Evolutionary conservation across 2,113 vertebrate species (phyloP), one percentile per base, ranked within the genome.

Genomic region (Erinaceus europaeus): DNA sequence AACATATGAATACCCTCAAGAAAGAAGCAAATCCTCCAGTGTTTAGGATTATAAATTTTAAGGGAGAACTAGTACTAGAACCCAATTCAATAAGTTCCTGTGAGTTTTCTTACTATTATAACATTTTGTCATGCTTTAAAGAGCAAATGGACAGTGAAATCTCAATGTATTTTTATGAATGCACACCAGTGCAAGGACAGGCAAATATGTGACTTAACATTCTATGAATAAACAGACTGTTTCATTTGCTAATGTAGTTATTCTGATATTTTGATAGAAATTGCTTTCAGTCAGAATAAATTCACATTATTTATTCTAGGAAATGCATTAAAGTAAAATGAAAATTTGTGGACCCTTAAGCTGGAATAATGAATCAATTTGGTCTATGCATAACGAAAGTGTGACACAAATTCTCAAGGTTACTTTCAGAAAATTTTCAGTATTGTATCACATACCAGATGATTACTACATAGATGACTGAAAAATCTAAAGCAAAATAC

Each of bases 341-440:
- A 89, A 91, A 93, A 94, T 90, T 65, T 90, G 82, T 80, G 75
- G 62, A 79, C 79, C 46, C 67, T 85, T 89, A 94, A 93, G 72
- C 75, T 88, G 88, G 67, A 93, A 88, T 94, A 94, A 95, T 94
- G 85, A 94, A 83, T 89, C 92, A 73, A 94, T 94, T 92, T 91
- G 13, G 62, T 48, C 32, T 76, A 13, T 91, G 92, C 71, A 84
- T 83, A 73, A 65, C 57, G 38, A 82, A 86, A 61, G n/a, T 18
- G 23, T 68, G 27, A 65, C 59, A 46, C 6, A 76, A 29, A 89
- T 73, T 88, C 62, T 93, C 87, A 90, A 86, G 85, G 88, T 95
- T 91, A 94, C 44, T 62, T n/a, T 82, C 32, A 78, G 11, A 42
- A 18, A 72, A 48, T 83, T n/a, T 83, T 87, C n/a, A 76, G 13